A percentile compares a stretch with the other conserved stretches of the same genome.
Evolutionary conservation across 1,140 invertebrate species (phyloP).

Genomic region (Bombus superbus): DNA sequence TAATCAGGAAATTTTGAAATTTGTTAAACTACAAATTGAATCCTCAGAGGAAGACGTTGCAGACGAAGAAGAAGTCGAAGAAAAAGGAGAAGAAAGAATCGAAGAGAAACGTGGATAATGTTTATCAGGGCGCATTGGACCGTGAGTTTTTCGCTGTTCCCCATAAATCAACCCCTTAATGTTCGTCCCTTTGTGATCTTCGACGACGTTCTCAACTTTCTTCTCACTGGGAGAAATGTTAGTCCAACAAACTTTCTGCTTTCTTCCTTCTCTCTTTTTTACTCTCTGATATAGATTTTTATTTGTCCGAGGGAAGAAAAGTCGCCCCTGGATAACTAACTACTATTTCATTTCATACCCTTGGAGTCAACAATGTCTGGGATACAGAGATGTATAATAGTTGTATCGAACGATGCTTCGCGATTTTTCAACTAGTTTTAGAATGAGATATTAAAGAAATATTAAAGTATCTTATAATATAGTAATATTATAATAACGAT

Average conservation of each 20-base stretch:
- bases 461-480: not conserved
- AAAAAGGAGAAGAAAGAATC: not conserved
- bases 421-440: not conserved
- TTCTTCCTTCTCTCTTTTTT: not conserved
- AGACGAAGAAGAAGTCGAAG: not conserved
- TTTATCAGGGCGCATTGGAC: slow-evolving; percentile 40
- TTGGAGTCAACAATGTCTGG: not conserved
- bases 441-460: not conserved
- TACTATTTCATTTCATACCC: not conserved
- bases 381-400: not conserved
- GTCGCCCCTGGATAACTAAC: not conserved
- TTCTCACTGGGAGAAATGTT: slow-evolving; percentile 7
- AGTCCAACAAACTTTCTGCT: not conserved
- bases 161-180: slow-evolving; percentile 50
- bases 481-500: too few relatives aligned
- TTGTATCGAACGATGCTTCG: not conserved
- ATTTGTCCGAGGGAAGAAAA: not conserved
- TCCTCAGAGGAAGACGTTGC: not conserved
- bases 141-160: slow-evolving; percentile 28
- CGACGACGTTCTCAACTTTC: slow-evolving; percentile 49
- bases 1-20: not conserved
- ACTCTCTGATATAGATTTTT: not conserved
- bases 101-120: slow-evolving; percentile 35
- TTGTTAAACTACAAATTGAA: not conserved
- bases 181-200: slow-evolving; percentile 51